Evolutionary conservation across 2,113 vertebrate genomes (phyloP), one percentile per base, ranked within the genome.

Genomic region (Puma concolor): DNA sequence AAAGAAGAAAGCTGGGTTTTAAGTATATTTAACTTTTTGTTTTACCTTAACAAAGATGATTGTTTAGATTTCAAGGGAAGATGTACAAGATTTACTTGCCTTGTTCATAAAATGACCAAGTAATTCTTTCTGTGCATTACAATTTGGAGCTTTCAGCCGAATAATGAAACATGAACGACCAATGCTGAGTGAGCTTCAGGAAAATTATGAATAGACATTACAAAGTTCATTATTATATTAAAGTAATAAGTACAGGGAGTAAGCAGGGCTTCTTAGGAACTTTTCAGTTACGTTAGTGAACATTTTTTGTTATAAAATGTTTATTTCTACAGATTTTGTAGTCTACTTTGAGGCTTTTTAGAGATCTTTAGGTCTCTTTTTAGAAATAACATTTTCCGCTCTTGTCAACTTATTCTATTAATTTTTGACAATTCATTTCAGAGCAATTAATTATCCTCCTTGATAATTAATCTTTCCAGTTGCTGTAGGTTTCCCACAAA

Each of bases 381-480:
- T 77, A 48, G 41, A 77, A 44, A 77, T 48, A 25, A 72, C 27
- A 74, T 90, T 80, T 93, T 63, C n/a, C 76, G 8, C 2, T 84
- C 57, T 88, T 92, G 25, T 91, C 41, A 91, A 64, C 1, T 77
- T 77, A 64, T 86, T 95, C 41, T 91, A 72, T 86, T 95, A 80
- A 71, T 25, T 90, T 91, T 74, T 91, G 66, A 95, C 5, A 77
- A 66, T 69, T 94, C 7, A 63, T 92, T 76, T 3, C 66, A 82
- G 64, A 71, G 25, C 17, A 93, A 77, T 92, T 82, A 95, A 89
- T 92, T 95, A 85, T 83, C 21, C 11, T 81, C 17, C 23, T 44
- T 66, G 36, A 81, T 76, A 97, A 77, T 92, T 91, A 95, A 88
- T 66, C 41, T 77, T 91, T 88, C 36, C 29, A 84, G 36, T 88